Percentiles rank a stretch among this genome's conserved stretches.
These are phyloP conservation scores for Rhincodon typus DNA, from an alignment of 2,797 vertebrate species.

Conservation along the genomic window DNA sequence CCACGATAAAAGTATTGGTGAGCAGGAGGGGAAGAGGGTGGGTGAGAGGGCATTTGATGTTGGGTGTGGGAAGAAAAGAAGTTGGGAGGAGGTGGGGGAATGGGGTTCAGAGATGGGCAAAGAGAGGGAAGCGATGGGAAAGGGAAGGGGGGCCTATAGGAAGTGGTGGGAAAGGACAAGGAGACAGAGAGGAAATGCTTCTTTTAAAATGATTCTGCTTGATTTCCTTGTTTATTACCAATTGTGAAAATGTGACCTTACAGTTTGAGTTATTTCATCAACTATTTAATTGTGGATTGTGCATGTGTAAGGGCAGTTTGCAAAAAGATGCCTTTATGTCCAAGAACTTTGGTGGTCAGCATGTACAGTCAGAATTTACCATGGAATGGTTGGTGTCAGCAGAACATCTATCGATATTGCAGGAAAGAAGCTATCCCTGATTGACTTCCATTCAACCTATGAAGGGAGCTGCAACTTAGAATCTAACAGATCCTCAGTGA, in stretches of 20 bases:
- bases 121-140: not conserved
- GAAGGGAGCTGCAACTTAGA: no score
- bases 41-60: no score
- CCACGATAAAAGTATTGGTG: not conserved
- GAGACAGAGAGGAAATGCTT: not conserved
- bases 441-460: not conserved
- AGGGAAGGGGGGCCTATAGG: not conserved
- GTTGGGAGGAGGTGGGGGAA: no score
- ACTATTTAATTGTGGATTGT: not conserved
- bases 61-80: no score
- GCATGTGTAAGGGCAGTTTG: no score
- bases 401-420: not conserved
- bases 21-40: not conserved
- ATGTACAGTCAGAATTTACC: no score
- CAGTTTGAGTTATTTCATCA: not conserved
- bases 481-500: no score
- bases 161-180: not conserved
- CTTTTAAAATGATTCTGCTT: not conserved
- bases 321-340: not conserved
- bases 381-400: no score
- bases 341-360: not conserved
- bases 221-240: not conserved
- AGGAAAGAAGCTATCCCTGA: not conserved
- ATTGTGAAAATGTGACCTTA: not conserved
- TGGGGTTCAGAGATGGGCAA: not conserved